Percentiles rank a stretch among this genome's conserved stretches.
phyloP scores from a whole-genome alignment of 2,797 vertebrate genomes.

The Takifugu ocellatus region DNA sequence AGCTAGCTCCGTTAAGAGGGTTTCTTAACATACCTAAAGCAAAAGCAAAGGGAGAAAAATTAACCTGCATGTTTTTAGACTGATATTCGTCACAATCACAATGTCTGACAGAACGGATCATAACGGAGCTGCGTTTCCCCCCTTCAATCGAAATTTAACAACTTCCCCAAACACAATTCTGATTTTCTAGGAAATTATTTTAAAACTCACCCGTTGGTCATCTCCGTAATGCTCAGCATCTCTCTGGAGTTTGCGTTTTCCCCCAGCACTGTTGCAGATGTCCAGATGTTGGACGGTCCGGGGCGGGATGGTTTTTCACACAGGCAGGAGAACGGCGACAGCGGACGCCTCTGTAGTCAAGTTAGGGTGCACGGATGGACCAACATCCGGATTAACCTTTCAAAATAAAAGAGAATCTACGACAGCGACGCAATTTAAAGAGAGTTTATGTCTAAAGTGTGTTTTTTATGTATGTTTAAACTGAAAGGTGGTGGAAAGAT shows the following conservation, averaged over 20 bases:
- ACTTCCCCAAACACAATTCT: conserved; percentile 30
- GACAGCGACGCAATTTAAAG: too few species aligned
- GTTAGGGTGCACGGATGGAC: fast-evolving
- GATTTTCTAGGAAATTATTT: neutral
- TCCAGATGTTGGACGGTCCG: conserved; percentile 57
- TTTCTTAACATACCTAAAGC: too few species aligned
- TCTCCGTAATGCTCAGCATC: conserved; percentile 75
- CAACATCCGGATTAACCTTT: conserved; percentile 29
- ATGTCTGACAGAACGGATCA: conserved; percentile 10
- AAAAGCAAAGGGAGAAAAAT: neutral
- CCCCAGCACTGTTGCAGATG: conserved; percentile 10
- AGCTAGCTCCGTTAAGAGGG: too few species aligned
- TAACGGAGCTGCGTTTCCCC: conserved; percentile 10
- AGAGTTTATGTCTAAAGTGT: too few species aligned
- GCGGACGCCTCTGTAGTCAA: conserved; percentile 41
- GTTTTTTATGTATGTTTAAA: too few species aligned
- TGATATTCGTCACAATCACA: neutral
- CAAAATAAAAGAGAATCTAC: conserved; percentile 21
- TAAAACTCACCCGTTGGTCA: conserved; percentile 74
- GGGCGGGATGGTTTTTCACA: conserved; percentile 28
- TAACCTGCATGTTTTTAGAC: neutral
- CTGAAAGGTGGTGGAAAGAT: too few species aligned
- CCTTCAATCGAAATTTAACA: conserved; percentile 21
- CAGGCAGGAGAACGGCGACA: conserved; percentile 46
- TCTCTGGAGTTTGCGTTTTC: conserved; percentile 1